Conservation (phyloP, 1,140 invertebrate species). For the Nephotettix cincticeps region DNA sequence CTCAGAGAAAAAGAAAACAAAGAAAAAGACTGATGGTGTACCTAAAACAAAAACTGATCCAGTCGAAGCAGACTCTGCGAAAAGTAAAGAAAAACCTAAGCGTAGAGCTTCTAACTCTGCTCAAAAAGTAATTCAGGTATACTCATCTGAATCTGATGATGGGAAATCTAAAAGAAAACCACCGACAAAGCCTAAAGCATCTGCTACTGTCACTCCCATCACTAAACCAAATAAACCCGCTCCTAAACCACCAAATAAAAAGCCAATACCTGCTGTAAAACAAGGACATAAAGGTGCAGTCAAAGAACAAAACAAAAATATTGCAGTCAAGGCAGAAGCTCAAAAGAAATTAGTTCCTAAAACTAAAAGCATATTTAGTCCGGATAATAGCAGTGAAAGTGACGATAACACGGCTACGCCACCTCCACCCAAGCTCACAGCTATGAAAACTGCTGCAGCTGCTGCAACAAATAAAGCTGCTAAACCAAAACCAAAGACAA, state of each 20-base stretch:
- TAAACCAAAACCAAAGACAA: conserved; percentile 41
- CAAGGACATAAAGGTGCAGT: conserved; percentile 23
- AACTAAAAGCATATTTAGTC: conserved; percentile 80
- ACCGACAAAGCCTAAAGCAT: conserved; percentile 56
- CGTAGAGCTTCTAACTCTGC: conserved; percentile 39
- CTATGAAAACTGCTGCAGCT: conserved; percentile 50
- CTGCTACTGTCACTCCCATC: conserved; percentile 50
- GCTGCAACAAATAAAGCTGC: conserved; percentile 39
- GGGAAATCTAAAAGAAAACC: conserved; percentile 49
- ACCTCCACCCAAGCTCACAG: conserved; percentile 46
- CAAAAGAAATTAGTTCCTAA: conserved; percentile 58
- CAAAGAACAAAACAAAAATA: conserved; percentile 36
- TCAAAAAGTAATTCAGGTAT: conserved; percentile 36
- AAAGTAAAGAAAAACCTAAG: conserved; percentile 52
- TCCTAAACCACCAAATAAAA: conserved; percentile 32
- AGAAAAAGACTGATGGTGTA: conserved; percentile 33
- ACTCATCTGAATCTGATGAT: conserved; percentile 44
- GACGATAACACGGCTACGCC: conserved; percentile 49
- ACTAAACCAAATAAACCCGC: conserved; percentile 35
- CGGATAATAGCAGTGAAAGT: conserved; percentile 77
- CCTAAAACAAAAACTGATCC: not conserved
- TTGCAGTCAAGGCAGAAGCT: conserved; percentile 45
- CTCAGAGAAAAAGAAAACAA: conserved; percentile 39
- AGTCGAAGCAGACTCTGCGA: conserved; percentile 22
- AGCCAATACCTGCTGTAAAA: conserved; percentile 24